phyloP scores from a whole-genome alignment of 2,888 invertebrate genomes.

The Scaptomyza polygonia region DNA sequence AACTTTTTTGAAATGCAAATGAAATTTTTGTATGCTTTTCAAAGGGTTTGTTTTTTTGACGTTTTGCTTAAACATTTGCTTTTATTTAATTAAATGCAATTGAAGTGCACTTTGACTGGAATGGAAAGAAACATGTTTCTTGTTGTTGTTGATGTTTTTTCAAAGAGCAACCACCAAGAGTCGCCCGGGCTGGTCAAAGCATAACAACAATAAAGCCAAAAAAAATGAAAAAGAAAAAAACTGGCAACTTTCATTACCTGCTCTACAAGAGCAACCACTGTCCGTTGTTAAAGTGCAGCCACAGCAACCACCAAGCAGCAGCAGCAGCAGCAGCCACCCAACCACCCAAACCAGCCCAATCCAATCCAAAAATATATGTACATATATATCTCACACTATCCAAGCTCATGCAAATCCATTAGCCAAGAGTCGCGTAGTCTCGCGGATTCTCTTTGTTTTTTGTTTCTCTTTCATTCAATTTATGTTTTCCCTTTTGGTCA shows the following conservation, averaged over 20 bases:
- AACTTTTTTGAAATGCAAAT: conserved; percentile 1
- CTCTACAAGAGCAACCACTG: conserved; percentile 49
- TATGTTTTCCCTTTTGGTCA: conserved; percentile 5
- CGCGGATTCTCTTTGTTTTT: not conserved
- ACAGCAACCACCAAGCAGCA: conserved; percentile 4
- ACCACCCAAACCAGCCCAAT: not conserved
- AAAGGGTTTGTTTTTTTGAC: conserved; percentile 6
- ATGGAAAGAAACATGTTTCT: conserved; percentile 29
- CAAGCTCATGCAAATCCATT: conserved; percentile 51
- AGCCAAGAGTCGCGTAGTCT: conserved; percentile 18
- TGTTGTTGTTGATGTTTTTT: conserved; percentile 18
- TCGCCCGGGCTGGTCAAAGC: conserved; percentile 3
- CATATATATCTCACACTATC: not conserved
- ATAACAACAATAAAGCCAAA: conserved; percentile 2
- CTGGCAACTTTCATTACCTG: conserved; percentile 63
- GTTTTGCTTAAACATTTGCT: conserved; percentile 13
- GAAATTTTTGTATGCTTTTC: not conserved
- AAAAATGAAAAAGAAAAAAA: not conserved
- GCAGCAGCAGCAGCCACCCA: conserved; percentile 6
- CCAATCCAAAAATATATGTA: not conserved
- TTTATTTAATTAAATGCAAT: conserved; percentile 73
- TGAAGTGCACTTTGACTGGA: conserved; percentile 73
- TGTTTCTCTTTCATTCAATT: too few relatives aligned
- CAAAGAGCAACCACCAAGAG: conserved; percentile 41
- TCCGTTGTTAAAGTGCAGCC: conserved; percentile 37